These are phyloP conservation scores for Vulpes ferrilata DNA, from an alignment of 2,113 vertebrate genomes.

Conservation along the genomic window DNA sequence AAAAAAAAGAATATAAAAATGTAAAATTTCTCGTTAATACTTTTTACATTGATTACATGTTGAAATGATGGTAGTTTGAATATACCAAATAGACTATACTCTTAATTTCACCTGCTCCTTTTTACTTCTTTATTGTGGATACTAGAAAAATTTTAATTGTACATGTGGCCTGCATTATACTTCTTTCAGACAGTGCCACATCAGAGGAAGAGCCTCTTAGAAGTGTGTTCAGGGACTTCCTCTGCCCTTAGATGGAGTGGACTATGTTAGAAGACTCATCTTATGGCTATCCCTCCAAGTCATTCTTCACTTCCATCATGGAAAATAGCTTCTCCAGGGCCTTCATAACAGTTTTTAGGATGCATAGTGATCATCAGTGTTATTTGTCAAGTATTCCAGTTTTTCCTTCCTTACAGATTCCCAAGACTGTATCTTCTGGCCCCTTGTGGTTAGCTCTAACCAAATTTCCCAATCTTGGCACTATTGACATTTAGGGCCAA, in stretches of 20 bases:
- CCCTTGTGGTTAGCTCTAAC: not conserved
- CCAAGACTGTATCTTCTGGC: not conserved
- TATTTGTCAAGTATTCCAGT: not conserved
- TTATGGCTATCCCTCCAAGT: not conserved
- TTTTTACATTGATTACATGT: not conserved
- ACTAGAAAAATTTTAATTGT: not conserved
- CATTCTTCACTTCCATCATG: not conserved
- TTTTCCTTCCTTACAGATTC: not conserved
- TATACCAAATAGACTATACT: not conserved
- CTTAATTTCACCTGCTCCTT: not conserved
- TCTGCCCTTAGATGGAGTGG: not conserved
- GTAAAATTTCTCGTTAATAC: not conserved
- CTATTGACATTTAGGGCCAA: not conserved
- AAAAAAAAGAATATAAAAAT: not conserved
- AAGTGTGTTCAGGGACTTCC: not conserved
- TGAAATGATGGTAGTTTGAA: conserved; percentile 4
- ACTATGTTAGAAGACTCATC: not conserved
- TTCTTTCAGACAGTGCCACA: not conserved
- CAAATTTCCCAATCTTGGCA: not conserved
- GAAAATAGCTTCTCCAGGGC: not conserved
- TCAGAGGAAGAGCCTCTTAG: not conserved
- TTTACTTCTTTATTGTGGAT: not conserved
- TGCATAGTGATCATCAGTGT: too few species aligned
- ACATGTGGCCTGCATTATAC: not conserved
- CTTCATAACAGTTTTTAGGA: not conserved